A percentile compares a stretch with the other conserved stretches of the same genome.
phyloP scores from a whole-genome alignment of 2,113 vertebrate species.

The Centrocercus urophasianus region DNA sequence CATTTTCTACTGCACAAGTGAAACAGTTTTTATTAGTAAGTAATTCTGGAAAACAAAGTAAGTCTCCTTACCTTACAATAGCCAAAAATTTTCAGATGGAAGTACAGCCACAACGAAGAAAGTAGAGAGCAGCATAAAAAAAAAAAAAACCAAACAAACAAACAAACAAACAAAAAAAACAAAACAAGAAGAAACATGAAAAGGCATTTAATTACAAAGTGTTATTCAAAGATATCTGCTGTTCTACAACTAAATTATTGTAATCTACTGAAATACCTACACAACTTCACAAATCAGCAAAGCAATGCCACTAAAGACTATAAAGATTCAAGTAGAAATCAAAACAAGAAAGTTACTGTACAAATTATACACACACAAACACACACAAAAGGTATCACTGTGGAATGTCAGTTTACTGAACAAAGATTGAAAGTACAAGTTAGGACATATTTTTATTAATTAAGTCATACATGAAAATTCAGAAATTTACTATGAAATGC shows the following conservation, averaged over 20 bases:
- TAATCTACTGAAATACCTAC: not conserved
- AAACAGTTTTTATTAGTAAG: constrained; percentile 62
- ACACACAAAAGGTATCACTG: not conserved
- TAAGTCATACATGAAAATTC: not conserved
- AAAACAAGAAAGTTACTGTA: not conserved
- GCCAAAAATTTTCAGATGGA: constrained; percentile 87
- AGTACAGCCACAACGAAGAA: constrained; percentile 51
- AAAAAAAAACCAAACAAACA: constrained; percentile 21
- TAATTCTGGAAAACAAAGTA: constrained; percentile 80
- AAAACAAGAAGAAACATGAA: constrained; percentile 79
- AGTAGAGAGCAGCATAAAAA: constrained; percentile 74
- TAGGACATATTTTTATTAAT: not conserved
- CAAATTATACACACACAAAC: not conserved
- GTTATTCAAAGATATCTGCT: constrained; percentile 24
- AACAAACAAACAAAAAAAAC: constrained; percentile 36
- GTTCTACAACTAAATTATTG: not conserved
- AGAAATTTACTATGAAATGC: not conserved
- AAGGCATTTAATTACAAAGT: constrained; percentile 95
- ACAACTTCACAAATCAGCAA: not conserved
- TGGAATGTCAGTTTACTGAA: not conserved
- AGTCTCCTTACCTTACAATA: constrained; percentile 99
- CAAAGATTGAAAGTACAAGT: not conserved
- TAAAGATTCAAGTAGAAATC: not conserved
- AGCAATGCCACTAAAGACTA: not conserved
- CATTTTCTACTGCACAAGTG: constrained; percentile 42